Percentiles rank a stretch among this genome's conserved stretches.
phyloP scores from a whole-genome alignment of 2,113 vertebrate species.

The Heterocephalus glaber region DNA sequence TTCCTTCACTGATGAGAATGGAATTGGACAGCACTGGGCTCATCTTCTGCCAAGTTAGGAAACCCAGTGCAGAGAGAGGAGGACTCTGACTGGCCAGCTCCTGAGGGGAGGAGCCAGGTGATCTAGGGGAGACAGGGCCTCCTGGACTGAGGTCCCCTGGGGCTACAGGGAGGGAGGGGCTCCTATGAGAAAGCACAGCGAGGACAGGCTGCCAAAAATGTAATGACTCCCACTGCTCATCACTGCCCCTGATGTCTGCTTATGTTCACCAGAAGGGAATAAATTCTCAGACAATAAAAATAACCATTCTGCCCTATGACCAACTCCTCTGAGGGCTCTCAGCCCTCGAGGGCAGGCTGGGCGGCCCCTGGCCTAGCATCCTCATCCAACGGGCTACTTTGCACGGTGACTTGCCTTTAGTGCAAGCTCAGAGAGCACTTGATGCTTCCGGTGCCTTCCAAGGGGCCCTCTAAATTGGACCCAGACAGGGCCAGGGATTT shows the following conservation, averaged over 20 bases:
- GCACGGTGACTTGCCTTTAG: neutral
- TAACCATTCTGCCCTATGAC: neutral
- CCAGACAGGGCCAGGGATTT: too few species aligned
- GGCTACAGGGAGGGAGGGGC: neutral
- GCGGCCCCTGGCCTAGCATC: neutral
- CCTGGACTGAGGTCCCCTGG: neutral
- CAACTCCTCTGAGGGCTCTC: neutral
- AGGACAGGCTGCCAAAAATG: neutral
- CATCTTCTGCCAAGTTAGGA: neutral
- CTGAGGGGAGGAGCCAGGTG: neutral
- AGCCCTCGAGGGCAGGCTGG: neutral
- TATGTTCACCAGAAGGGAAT: neutral
- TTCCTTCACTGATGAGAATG: neutral
- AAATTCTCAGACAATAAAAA: neutral
- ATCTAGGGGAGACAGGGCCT: neutral
- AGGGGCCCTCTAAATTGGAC: neutral
- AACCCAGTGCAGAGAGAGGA: neutral
- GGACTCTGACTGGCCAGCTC: neutral
- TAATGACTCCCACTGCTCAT: neutral
- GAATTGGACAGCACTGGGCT: neutral
- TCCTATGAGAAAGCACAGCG: neutral
- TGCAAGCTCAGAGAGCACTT: neutral
- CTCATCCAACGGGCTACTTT: neutral
- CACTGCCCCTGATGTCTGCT: neutral
- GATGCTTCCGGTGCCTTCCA: neutral